Percentiles rank a stretch among this genome's conserved stretches.
Evolutionary conservation across 2,888 invertebrate species (phyloP).

Genomic region (Hoplodrina blanda): DNA sequence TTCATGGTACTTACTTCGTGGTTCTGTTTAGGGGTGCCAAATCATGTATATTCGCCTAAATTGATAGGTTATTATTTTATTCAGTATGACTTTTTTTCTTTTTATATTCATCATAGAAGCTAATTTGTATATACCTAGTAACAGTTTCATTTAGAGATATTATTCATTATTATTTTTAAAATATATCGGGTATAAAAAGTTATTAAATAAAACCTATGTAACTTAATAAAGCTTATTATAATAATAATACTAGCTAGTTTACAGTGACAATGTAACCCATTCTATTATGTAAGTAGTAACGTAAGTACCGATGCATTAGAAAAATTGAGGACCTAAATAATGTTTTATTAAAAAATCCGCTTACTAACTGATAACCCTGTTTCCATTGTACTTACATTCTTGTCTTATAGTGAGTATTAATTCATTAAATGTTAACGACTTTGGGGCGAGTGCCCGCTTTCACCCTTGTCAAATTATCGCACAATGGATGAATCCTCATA

Average conservation of each 20-base stretch:
- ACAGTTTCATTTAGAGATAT: too few species aligned
- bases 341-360: background rate
- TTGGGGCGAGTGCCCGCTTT: conserved; percentile 68
- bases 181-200: background rate
- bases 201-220: background rate
- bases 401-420: conserved; percentile 74
- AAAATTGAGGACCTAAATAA: background rate
- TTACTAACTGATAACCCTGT: conserved; percentile 30
- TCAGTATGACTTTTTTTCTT: too few species aligned
- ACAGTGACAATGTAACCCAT: background rate
- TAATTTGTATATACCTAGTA: too few species aligned
- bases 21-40: conserved; percentile 30
- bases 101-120: too few species aligned
- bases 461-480: conserved; percentile 79
- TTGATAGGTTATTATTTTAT: too few species aligned
- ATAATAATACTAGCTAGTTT: background rate
- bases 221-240: background rate
- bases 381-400: conserved; percentile 65
- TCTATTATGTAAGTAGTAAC: background rate
- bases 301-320: background rate
- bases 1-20: conserved; percentile 14
- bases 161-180: background rate
- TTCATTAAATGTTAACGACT: conserved; percentile 79
- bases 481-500: conserved; percentile 76
- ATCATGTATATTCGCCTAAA: too few species aligned